Conservation (phyloP, 2,113 vertebrate species). For the Zosterops borbonicus region DNA sequence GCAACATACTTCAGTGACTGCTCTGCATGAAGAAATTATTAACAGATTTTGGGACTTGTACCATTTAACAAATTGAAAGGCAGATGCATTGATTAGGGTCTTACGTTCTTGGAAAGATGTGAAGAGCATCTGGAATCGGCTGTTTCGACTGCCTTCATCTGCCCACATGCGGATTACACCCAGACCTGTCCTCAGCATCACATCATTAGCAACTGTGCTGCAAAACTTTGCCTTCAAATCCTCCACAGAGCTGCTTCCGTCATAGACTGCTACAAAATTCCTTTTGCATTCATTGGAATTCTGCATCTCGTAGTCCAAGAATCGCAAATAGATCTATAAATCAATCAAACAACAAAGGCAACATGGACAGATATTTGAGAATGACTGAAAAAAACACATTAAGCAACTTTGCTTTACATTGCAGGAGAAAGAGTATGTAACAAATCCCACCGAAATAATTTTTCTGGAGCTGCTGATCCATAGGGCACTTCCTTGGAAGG, state of each 20-base stretch:
- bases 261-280: constrained; percentile 98
- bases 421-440: not conserved
- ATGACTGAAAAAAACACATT: not conserved
- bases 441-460: not conserved
- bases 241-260: constrained; percentile 94
- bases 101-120: constrained; percentile 99
- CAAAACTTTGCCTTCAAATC: constrained; percentile 97
- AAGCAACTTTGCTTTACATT: not conserved
- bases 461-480: not conserved
- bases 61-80: not conserved
- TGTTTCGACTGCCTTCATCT: constrained; percentile 92
- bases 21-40: not conserved
- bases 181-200: constrained; percentile 91
- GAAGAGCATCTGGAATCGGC: constrained; percentile 96
- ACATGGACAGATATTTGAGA: not conserved
- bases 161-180: constrained; percentile 98
- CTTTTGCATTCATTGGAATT: constrained; percentile 98
- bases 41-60: not conserved
- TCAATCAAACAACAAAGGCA: not conserved
- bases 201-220: constrained; percentile 96
- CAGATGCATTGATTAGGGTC: constrained; percentile 6
- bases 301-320: constrained; percentile 99
- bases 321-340: constrained; percentile 92
- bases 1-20: not conserved
- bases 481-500: not conserved